Evolutionary conservation across 2,888 invertebrate species (phyloP), one percentile per base, ranked within the genome.

Genomic region (Priocnemis perturbator): DNA sequence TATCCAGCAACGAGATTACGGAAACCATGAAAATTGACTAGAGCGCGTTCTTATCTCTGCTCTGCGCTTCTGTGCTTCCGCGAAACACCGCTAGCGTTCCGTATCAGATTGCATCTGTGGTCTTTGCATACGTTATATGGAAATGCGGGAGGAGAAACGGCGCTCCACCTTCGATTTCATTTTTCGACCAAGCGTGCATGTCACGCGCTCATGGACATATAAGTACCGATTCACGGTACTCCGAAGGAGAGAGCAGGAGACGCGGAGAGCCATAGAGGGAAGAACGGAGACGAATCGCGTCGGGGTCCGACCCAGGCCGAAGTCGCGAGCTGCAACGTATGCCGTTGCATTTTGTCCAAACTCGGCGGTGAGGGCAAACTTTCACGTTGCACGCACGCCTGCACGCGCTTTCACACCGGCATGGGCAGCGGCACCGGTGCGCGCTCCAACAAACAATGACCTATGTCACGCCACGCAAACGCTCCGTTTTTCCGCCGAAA

Each of bases 131-230:
- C 7, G 37, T 1, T 37, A n/a, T 45, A 20, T 44, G 58, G 20
- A 58, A 58, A 58, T 58, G 58, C 21, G 58, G 14, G 37, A 20
- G 7, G 44, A 37, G 45, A 19, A 20, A 7, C 37, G 26, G 19
- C n/a, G 30, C 37, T n/a, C 21, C 60, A 45, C 50, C 67, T 57
- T 21, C 17, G 58, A 56, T 48, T 50, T n/a, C 60, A 19, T 45
- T 63, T 60, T 63, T 66, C 53, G 69, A 56, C 60, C 67, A 67
- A 21, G 17, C 45, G 66, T 64, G 47, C 11, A 67, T 69, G 71
- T 69, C 72, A 66, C 66, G 69, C 71, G 79, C 57, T 59, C 80
- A 70, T 81, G 82, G 74, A 81, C 82, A 80, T 83, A 81, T 83
- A 83, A 81, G 82, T 81, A 79, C 82, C 76, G 76, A 74, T 73